Conservation (phyloP, 1,140 invertebrate species). For the Drosophila burlai region DNA sequence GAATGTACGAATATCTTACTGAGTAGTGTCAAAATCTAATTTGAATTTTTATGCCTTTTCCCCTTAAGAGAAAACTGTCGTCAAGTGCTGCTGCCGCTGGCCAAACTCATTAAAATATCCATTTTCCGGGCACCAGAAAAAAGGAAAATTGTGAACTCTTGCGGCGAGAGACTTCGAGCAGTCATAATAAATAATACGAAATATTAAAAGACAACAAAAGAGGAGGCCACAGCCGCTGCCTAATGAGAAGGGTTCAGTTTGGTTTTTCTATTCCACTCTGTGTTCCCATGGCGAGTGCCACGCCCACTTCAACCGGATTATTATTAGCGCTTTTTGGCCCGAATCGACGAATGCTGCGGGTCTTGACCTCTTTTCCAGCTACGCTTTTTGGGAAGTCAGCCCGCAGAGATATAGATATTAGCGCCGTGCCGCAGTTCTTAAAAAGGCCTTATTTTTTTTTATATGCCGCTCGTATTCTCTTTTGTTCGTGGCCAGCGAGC, state of each 20-base stretch:
- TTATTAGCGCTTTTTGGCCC: constrained; percentile 45
- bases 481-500: constrained; percentile 25
- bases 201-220: constrained; percentile 45
- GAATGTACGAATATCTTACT: constrained; percentile 7
- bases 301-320: constrained; percentile 52
- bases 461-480: constrained; percentile 9
- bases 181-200: constrained; percentile 49
- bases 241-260: constrained; percentile 50
- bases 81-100: constrained; percentile 16
- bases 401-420: constrained; percentile 45
- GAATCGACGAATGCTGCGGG: constrained; percentile 45
- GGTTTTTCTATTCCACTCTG: constrained; percentile 4
- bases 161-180: constrained; percentile 14
- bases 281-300: constrained; percentile 32
- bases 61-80: constrained; percentile 27
- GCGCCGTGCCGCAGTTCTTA: constrained; percentile 20
- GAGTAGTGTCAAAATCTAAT: constrained; percentile 42
- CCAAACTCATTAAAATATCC: constrained; percentile 51
- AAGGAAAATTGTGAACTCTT: constrained; percentile 12
- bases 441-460: constrained; percentile 23
- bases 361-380: constrained; percentile 50
- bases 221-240: constrained; percentile 2
- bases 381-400: constrained; percentile 37
- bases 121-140: constrained; percentile 14
- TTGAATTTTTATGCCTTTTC: constrained; percentile 15